Percentiles rank a stretch among this genome's conserved stretches.
These are phyloP conservation scores for Sanderia malayensis DNA, from an alignment of 30 jellyfish, hydroid and myxozoan species.

Conservation along the genomic window DNA sequence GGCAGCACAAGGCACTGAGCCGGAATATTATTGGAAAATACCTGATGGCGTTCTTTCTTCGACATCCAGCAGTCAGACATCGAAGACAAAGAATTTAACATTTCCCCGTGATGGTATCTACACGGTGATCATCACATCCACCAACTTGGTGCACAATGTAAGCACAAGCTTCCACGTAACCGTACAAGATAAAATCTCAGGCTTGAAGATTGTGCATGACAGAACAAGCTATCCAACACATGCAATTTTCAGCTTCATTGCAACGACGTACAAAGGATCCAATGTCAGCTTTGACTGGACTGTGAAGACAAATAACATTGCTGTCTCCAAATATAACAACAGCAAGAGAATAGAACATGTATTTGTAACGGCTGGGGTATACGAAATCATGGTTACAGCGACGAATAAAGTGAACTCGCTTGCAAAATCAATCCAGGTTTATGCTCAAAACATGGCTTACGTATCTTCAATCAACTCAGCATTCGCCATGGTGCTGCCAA, in stretches of 20 bases:
- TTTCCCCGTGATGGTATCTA: constrained; percentile 29
- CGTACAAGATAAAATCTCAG: constrained; percentile 16
- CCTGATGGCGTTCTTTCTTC: constrained; percentile 17
- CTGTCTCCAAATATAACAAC: neutral
- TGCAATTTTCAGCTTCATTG: neutral
- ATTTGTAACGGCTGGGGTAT: constrained; percentile 23
- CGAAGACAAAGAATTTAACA: constrained; percentile 8
- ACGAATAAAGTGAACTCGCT: constrained; percentile 28
- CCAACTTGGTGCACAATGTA: constrained; percentile 5
- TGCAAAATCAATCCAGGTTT: neutral
- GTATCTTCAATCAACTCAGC: neutral
- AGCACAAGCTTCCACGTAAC: constrained; percentile 10
- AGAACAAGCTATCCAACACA: neutral
- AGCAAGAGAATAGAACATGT: neutral
- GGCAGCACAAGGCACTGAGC: constrained; percentile 4
- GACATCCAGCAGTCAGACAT: neutral
- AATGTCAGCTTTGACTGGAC: constrained; percentile 38
- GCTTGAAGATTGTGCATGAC: constrained; percentile 3
- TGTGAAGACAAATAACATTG: neutral
- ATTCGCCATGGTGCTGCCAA: constrained; percentile 27
- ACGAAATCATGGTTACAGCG: constrained; percentile 30
- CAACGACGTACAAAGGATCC: constrained; percentile 31
- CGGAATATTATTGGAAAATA: constrained; percentile 2
- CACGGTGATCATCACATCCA: constrained; percentile 3
- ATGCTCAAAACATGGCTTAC: constrained; percentile 29